Base-by-base conservation (phyloP, 2,797 vertebrate species). In the Lagorchestes hirsutus region DNA sequence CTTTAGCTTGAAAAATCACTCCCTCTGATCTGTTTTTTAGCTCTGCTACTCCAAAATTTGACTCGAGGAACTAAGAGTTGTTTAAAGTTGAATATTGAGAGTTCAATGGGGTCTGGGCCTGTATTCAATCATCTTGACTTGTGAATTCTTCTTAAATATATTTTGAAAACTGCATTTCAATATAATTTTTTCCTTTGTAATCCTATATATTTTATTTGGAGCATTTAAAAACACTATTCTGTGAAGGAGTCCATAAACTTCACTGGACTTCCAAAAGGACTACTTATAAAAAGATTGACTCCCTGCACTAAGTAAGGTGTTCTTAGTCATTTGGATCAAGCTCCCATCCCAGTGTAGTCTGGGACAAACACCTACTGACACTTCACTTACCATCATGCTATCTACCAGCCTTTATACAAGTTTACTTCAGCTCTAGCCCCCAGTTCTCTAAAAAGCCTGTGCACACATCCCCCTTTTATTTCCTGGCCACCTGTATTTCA, bases 401-500 rank as follows among this genome's bases (percentile, higher is more conserved):
- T 1, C 13, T 5, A 5, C 57, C 55, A 4, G n/a, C 14, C 56
- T 12, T 28, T 40, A 9, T 50, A 28, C 1, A 22, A 46, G 22
- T 24, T 87, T 24, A 50, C 40, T 50, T 28, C 22, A 87, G 40
- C 9, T 5, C 74, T 82, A 52, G 54, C 16, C 50, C 57, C 74
- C 4, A 87, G 40, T 10, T 46, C 90, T 29, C 2, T 34, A 14
- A 22, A 91, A 0, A 94, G 9, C 27, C 9, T 97, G 55, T 34
- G 16, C 34, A 46, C 10, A 28, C 52, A 13, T 67, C 93, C 57
- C 22, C 12, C 5, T 18, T 50, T 50, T 24, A 57, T 82, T 55
- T 50, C 57, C 13, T 92, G 90, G 58, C 93, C 54, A 96, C 82
- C 82, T 92, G 34, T 1, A 46, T 50, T 90, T 92, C 16, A 56